These are phyloP conservation scores for Tor tambroides DNA, from an alignment of 2,113 vertebrate species.

Conservation along the genomic window DNA sequence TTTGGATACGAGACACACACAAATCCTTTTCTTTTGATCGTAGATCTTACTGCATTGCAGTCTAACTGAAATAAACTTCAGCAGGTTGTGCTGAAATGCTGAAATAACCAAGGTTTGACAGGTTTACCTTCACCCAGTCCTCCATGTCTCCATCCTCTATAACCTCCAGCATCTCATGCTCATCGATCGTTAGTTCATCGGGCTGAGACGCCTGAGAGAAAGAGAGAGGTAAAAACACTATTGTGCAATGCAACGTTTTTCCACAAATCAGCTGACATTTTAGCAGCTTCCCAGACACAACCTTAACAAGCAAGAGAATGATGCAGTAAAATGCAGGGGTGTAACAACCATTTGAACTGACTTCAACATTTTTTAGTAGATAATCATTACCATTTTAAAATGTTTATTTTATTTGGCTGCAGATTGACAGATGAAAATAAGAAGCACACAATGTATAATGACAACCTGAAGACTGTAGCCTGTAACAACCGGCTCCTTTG, in stretches of 20 bases:
- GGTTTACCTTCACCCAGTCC: conserved; percentile 97
- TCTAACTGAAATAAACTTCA: no score
- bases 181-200: conserved; percentile 97
- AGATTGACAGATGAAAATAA: not conserved
- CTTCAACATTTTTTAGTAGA: not conserved
- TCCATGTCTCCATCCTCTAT: conserved; percentile 99
- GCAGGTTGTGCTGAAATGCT: not conserved
- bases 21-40: no score
- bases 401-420: not conserved
- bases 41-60: no score
- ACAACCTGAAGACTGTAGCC: no score
- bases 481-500: no score
- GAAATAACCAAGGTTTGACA: not conserved
- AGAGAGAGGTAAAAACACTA: conserved; percentile 11
- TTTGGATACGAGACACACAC: no score
- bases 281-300: not conserved
- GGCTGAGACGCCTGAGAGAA: conserved; percentile 89
- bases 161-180: conserved; percentile 96
- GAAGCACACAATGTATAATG: not conserved
- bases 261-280: not conserved
- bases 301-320: not conserved
- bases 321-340: not conserved
- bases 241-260: not conserved
- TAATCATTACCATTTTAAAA: not conserved
- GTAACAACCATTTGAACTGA: not conserved